These are phyloP conservation scores for Patagioenas fasciata DNA, from an alignment of 2,113 vertebrate species.

Conservation along the genomic window DNA sequence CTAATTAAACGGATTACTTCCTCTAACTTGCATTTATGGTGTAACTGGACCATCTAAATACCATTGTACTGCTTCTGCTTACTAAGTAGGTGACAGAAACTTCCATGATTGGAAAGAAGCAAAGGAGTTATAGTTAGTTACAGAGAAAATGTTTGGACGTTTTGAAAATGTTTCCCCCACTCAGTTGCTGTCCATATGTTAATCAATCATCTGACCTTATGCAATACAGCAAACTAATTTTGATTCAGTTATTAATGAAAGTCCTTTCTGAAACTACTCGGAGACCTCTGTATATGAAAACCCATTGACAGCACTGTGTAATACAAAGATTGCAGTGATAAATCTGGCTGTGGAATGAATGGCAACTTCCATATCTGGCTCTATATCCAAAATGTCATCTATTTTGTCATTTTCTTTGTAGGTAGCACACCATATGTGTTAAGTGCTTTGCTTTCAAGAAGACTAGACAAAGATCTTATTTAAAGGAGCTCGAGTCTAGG, in stretches of 20 bases:
- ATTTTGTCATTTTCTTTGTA: conserved; percentile 49
- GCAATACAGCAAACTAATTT: neutral
- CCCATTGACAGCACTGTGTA: neutral
- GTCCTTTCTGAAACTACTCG: neutral
- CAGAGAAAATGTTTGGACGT: neutral
- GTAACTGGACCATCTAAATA: neutral
- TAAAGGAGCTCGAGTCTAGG: conserved; percentile 12
- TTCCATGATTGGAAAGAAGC: neutral
- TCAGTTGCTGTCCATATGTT: neutral
- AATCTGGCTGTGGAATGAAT: conserved; percentile 26
- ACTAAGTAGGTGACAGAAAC: neutral
- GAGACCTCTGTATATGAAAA: neutral
- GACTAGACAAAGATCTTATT: neutral
- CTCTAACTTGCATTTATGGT: neutral
- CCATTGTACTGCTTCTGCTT: neutral
- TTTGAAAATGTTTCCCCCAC: neutral
- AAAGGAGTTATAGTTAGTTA: neutral
- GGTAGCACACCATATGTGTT: neutral
- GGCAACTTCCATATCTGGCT: conserved; percentile 34
- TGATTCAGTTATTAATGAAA: conserved; percentile 35
- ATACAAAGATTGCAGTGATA: conserved; percentile 10
- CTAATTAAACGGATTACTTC: conserved; percentile 8
- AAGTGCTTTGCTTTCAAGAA: conserved; percentile 30
- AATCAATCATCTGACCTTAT: conserved; percentile 17
- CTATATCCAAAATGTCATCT: conserved; percentile 53